These are phyloP conservation scores for Orgyia antiqua DNA, from an alignment of 2,888 invertebrate genomes.

Conservation along the genomic window DNA sequence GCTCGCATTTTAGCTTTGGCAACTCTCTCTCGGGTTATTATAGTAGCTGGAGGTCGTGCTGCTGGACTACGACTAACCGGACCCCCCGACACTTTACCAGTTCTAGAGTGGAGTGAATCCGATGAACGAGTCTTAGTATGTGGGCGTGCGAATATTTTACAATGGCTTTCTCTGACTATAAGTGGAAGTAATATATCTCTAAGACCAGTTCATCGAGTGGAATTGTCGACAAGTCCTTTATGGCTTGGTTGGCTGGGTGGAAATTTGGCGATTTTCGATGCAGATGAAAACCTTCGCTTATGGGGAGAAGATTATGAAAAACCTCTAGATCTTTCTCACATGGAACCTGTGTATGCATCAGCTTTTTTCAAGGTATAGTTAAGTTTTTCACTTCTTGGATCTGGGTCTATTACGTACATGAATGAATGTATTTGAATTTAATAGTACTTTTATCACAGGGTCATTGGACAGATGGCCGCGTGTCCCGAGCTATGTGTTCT, in stretches of 20 bases:
- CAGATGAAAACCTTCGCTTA: constrained; percentile 90
- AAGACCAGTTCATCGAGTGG: constrained; percentile 83
- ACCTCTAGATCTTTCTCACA: constrained; percentile 86
- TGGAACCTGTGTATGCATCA: constrained; percentile 90
- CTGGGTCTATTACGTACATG: no score
- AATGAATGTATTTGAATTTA: no score
- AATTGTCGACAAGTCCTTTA: constrained; percentile 80
- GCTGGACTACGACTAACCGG: constrained; percentile 81
- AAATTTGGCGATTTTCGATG: constrained; percentile 92
- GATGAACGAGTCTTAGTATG: constrained; percentile 92
- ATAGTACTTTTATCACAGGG: constrained; percentile 75
- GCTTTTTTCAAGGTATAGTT: constrained; percentile 86
- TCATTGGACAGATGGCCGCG: constrained; percentile 96
- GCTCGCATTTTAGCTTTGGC: constrained; percentile 91
- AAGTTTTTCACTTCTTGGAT: no score
- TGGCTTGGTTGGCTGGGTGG: constrained; percentile 85
- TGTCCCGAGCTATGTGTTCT: constrained; percentile 79
- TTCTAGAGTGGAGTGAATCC: constrained; percentile 89
- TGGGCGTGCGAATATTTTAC: constrained; percentile 89
- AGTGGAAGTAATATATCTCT: constrained; percentile 69
- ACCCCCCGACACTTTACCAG: constrained; percentile 88
- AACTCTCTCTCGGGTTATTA: constrained; percentile 90
- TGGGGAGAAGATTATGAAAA: constrained; percentile 95
- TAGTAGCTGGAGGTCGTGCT: constrained; percentile 64
- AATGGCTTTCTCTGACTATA: constrained; percentile 87